These are phyloP conservation scores for Euthynnus affinis DNA, from an alignment of 2,797 vertebrate species.

Conservation along the genomic window DNA sequence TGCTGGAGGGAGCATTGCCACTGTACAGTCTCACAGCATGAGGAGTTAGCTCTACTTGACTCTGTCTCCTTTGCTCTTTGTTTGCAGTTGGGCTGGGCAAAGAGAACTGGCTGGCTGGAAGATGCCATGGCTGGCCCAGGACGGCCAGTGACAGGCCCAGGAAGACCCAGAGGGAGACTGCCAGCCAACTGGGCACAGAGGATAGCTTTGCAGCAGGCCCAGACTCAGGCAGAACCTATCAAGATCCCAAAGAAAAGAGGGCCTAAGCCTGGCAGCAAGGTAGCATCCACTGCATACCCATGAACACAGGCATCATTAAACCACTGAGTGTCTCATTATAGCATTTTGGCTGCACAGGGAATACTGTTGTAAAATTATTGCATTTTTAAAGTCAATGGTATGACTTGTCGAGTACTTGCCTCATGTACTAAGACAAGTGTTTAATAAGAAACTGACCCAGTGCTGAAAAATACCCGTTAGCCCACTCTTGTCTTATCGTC, in stretches of 20 bases:
- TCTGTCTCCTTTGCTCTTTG: slow-evolving; percentile 4
- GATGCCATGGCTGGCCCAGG: slow-evolving; percentile 84
- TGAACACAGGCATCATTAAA: not conserved
- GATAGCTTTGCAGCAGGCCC: slow-evolving; percentile 88
- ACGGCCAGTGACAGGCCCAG: slow-evolving; percentile 79
- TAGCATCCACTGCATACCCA: slow-evolving; percentile 72
- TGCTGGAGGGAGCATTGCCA: not conserved
- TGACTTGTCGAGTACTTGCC: not conserved
- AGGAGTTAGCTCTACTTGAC: slow-evolving; percentile 1
- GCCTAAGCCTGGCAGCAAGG: slow-evolving; percentile 98
- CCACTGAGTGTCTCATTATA: not conserved
- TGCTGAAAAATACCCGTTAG: too few relatives aligned
- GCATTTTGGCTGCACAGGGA: not conserved
- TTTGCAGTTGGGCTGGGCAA: slow-evolving; percentile 83
- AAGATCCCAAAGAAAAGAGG: slow-evolving; percentile 99
- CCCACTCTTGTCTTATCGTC: not conserved
- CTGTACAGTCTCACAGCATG: not conserved
- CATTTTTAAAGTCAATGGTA: not conserved
- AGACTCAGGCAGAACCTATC: slow-evolving; percentile 89
- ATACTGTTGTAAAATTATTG: too few relatives aligned
- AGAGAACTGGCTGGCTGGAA: slow-evolving; percentile 83
- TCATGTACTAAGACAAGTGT: not conserved
- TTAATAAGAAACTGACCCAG: not conserved
- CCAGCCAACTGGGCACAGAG: slow-evolving; percentile 86
- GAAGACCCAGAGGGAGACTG: slow-evolving; percentile 84